Evolutionary conservation across 2,113 vertebrate genomes (phyloP).

Genomic region (Orientallactaga bullata): DNA sequence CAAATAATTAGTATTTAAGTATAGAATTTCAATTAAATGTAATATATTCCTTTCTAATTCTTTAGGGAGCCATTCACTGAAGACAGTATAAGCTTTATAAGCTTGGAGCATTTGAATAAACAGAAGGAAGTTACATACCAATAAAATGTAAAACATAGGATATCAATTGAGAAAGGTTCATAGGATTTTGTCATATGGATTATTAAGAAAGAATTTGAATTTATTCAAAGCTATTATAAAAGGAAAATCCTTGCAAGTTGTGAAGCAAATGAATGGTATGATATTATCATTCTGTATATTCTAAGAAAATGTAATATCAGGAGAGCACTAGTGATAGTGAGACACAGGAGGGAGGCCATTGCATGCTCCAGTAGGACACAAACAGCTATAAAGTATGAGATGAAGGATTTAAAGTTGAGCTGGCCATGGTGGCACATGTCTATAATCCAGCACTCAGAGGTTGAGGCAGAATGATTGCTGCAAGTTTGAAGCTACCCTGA

Average conservation of each 20-base stretch:
- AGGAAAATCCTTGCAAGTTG: neutral
- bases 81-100: constrained; percentile 13
- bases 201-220: neutral
- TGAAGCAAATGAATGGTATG: neutral
- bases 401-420: neutral
- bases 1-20: neutral
- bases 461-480: neutral
- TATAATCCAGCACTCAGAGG: neutral
- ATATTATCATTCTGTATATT: neutral
- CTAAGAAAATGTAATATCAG: neutral
- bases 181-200: neutral
- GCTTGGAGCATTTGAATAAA: neutral
- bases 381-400: neutral
- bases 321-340: neutral
- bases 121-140: neutral
- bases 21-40: neutral
- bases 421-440: neutral
- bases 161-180: neutral
- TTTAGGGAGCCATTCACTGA: neutral
- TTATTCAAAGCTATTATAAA: neutral
- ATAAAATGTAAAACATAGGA: neutral
- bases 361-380: neutral
- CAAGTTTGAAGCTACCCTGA: neutral
- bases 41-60: neutral
- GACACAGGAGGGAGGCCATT: too few relatives aligned